Base-by-base conservation (phyloP, 1,140 invertebrate genomes). In the Diorhabda sublineata region DNA sequence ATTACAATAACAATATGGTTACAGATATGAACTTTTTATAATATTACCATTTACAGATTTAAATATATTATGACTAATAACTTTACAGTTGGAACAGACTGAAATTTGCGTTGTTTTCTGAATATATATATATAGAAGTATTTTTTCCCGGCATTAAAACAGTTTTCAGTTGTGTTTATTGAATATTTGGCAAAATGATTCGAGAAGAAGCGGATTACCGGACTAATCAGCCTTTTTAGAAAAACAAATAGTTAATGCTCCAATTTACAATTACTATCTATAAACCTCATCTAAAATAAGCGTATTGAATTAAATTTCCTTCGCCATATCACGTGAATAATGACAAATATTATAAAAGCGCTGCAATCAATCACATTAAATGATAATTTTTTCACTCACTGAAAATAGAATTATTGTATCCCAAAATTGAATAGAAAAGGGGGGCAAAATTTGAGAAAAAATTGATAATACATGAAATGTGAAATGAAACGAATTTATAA, bases 131-230 rank as follows among this genome's bases (percentile, higher is more conserved):
- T 26, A 26, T 26, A 26, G 26, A 26, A 26, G 26, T 26, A n/a
- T 52, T 52, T 52, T 52, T 52, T 52, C 47, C 47, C 6, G 47
- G 6, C 6, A 52, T 52, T n/a, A 3, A 52, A 52, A 52, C 6
- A 52, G 59, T 67, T 70, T 70, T 45, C 11, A 58, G 5, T 44
- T 61, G 52, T 66, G 57, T 66, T 66, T 67, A 64, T 60, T 43
- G 69, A 70, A 70, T 70, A 70, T 73, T 75, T 75, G 74, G 74
- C 74, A 75, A 75, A 69, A 75, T 75, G 74, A 75, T 75, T 71
- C 60, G 47, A 67, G 69, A 71, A 64, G 69, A 73, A 74, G 73
- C 74, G 73, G 75, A 56, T 65, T 68, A 67, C 64, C 68, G 60
- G 69, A 69, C 44, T 62, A 63, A 11, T 43, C 60, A 71, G 63